phyloP scores from a whole-genome alignment of 2,797 vertebrate species.

The Ceyx erithaca region DNA sequence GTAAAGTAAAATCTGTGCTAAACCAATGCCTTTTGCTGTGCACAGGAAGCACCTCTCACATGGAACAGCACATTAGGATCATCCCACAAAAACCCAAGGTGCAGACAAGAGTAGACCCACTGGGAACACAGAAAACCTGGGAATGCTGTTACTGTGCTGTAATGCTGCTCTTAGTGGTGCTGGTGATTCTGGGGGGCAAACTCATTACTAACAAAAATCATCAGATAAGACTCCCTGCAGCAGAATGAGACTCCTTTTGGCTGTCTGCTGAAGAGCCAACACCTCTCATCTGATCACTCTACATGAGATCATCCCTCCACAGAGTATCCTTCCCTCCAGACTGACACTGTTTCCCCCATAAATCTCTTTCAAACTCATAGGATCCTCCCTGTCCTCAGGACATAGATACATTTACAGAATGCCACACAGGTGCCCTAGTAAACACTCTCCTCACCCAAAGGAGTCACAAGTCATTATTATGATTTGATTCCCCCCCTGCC shows the following conservation, averaged over 20 bases:
- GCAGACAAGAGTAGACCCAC: fast-evolving
- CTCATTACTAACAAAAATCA: neutral
- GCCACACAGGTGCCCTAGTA: neutral
- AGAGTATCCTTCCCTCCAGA: neutral
- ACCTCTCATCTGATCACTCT: neutral
- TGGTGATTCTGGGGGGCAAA: neutral
- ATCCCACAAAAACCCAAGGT: neutral
- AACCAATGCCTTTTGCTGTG: neutral
- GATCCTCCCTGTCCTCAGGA: neutral
- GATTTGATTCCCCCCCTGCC: neutral
- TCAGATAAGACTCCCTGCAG: neutral
- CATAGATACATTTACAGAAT: conserved; percentile 15
- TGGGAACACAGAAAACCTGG: neutral
- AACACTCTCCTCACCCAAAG: conserved; percentile 19
- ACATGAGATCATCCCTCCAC: neutral
- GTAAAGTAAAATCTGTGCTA: neutral
- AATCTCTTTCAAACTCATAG: neutral
- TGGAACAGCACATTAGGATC: neutral
- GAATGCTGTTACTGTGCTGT: neutral
- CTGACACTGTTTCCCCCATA: neutral
- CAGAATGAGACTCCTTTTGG: neutral
- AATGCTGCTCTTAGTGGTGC: neutral
- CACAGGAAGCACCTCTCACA: neutral
- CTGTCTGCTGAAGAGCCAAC: neutral
- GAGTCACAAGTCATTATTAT: conserved; percentile 5